Base-by-base conservation (phyloP, 2,797 vertebrate genomes). In the Diplodus puntazzo region DNA sequence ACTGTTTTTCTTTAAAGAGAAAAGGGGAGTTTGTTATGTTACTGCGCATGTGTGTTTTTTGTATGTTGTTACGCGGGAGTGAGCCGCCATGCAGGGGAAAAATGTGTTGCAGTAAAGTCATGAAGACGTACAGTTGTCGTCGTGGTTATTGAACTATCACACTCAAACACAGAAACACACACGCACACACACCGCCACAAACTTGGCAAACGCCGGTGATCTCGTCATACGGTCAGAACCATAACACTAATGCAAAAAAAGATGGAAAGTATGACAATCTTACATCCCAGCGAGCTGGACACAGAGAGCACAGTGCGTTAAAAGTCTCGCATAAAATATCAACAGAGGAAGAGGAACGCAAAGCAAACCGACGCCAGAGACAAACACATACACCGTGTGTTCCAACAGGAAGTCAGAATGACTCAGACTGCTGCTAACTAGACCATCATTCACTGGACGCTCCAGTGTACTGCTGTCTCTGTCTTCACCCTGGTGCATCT, bases 201-300 rank as follows among this genome's bases (percentile, higher is more conserved):
- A 79, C 73, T 82, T 88, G 88, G 88, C 87, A 63, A 71, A 52
- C 17, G n/a, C 1, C 53, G 27, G 11, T 18, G 0, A 78, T 84
- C 76, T 85, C 82, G 71, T 88, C 86, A 89, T 83, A 80, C 20
- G 54, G 79, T 85, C 83, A 76, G 71, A 86, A 75, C 79, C 87
- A 76, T 84, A 82, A 89, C 52, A 18, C 73, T 88, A 87, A 91
- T 89, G 65, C 18, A 46, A 72, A 79, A 25, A 89, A 90, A 79
- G 69, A 90, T 82, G 90, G 87, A 90, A 92, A 92, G 58, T 87
- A 84, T 89, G 83, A 91, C 85, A 86, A 75, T 84, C 63, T 72
- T 62, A 81, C 49, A 65, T 82, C 80, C 65, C 53, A 17, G 23
- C 0, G n/a, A 57, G 58, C 1, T 21, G 63, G 66, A 82, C 43